Conservation (phyloP, 2,113 vertebrate genomes). For the Equus przewalskii region DNA sequence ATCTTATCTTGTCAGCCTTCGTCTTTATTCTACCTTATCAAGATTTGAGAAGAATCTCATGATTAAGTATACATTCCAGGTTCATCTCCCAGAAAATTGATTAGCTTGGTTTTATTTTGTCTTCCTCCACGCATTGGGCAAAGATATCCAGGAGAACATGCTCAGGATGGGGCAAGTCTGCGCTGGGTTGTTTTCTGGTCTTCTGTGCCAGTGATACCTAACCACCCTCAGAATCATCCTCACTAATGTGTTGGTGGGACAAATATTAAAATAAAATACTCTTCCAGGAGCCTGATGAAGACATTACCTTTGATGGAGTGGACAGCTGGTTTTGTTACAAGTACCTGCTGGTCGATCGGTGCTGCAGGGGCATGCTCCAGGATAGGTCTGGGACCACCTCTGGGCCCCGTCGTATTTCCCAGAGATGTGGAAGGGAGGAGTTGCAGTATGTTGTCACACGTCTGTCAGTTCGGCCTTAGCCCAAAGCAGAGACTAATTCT, state of each 20-base stretch:
- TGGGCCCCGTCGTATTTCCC: background rate
- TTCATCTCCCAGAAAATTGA: background rate
- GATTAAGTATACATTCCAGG: background rate
- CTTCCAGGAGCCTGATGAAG: background rate
- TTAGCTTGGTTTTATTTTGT: background rate
- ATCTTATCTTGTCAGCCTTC: background rate
- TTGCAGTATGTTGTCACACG: background rate
- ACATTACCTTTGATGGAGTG: too few relatives aligned
- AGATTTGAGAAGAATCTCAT: background rate
- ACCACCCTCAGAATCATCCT: slow-evolving; percentile 18
- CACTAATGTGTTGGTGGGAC: background rate
- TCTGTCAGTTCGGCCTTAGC: background rate
- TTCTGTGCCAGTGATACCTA: background rate
- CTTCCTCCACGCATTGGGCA: background rate
- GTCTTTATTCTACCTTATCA: background rate
- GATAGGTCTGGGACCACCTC: background rate
- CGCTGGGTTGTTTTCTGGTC: background rate
- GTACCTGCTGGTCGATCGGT: background rate
- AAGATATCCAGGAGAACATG: background rate
- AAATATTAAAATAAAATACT: slow-evolving; percentile 8
- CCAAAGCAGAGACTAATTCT: background rate
- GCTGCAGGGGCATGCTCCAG: background rate
- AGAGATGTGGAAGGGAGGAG: background rate
- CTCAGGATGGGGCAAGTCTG: background rate
- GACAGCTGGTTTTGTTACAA: background rate